Conservation (phyloP, 2,113 vertebrate genomes). For the Numida meleagris region DNA sequence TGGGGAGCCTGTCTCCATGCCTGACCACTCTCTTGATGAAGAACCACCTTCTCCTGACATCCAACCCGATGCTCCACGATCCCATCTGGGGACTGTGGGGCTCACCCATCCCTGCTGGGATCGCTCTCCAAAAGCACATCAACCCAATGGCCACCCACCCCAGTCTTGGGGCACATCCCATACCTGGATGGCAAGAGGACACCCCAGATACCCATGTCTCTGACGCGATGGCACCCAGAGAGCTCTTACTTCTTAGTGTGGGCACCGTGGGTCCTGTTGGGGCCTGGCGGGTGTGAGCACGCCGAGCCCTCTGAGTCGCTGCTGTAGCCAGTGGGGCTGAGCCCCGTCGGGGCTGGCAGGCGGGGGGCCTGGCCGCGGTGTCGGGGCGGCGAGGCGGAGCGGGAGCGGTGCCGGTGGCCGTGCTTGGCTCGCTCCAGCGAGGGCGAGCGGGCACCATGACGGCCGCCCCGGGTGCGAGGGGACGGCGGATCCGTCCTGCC, state of each 20-base stretch:
- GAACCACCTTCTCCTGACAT: neutral
- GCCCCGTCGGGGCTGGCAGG: slow-evolving; percentile 75
- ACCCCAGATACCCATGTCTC: neutral
- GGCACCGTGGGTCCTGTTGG: slow-evolving; percentile 78
- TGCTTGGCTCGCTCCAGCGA: slow-evolving; percentile 71
- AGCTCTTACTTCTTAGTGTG: slow-evolving; percentile 86
- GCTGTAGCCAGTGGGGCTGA: slow-evolving; percentile 84
- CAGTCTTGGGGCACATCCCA: neutral
- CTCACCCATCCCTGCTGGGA: neutral
- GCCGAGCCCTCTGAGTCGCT: slow-evolving; percentile 87
- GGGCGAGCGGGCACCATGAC: slow-evolving; percentile 65
- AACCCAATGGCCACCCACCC: neutral
- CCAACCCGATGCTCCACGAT: neutral
- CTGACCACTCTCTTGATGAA: neutral
- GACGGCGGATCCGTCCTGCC: slow-evolving; percentile 74
- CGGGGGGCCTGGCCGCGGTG: slow-evolving; percentile 77
- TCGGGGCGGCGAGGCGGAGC: slow-evolving; percentile 74
- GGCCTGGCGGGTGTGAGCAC: slow-evolving; percentile 68
- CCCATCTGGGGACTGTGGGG: neutral
- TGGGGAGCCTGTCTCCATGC: neutral
- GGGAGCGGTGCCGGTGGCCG: slow-evolving; percentile 72
- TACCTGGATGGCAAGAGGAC: neutral
- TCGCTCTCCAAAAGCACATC: neutral
- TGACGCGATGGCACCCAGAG: rapidly evolving
- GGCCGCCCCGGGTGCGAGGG: slow-evolving; percentile 73